Evolutionary conservation across 2,888 invertebrate genomes (phyloP).

Genomic region (Stenodera caucasica): DNA sequence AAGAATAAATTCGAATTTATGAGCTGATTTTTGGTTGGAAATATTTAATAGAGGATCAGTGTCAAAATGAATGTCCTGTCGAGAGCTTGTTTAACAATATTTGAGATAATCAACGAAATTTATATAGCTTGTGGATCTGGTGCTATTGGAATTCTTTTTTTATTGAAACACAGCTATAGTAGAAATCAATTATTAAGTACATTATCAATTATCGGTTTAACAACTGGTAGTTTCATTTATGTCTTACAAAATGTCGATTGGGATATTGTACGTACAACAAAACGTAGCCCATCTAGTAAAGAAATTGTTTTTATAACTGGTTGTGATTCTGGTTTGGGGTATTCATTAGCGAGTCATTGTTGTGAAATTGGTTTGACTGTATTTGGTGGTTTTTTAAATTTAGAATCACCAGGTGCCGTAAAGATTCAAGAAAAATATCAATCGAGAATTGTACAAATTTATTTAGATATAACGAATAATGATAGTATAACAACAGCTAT

Average conservation of each 20-base stretch:
- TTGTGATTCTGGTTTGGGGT: conserved; percentile 85
- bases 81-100: conserved; percentile 26
- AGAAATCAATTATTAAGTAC: conserved; percentile 44
- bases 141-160: conserved; percentile 45
- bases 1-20: neutral
- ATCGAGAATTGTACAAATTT: conserved; percentile 55
- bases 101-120: conserved; percentile 52
- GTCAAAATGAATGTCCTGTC: conserved; percentile 20
- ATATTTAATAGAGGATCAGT: neutral
- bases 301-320: conserved; percentile 74
- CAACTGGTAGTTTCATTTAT: conserved; percentile 45
- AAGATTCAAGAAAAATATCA: conserved; percentile 53
- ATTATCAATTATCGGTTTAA: conserved; percentile 42
- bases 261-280: conserved; percentile 24
- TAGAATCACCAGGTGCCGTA: conserved; percentile 64
- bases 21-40: too few relatives aligned
- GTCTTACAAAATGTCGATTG: conserved; percentile 28
- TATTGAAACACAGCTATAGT: conserved; percentile 46
- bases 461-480: conserved; percentile 69
- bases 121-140: conserved; percentile 50
- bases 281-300: conserved; percentile 36
- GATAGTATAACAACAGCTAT: conserved; percentile 61
- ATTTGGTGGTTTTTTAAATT: conserved; percentile 72
- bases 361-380: conserved; percentile 70
- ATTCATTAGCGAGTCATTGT: conserved; percentile 67